phyloP scores from a whole-genome alignment of 2,888 invertebrate genomes.

The Erynnis tages region DNA sequence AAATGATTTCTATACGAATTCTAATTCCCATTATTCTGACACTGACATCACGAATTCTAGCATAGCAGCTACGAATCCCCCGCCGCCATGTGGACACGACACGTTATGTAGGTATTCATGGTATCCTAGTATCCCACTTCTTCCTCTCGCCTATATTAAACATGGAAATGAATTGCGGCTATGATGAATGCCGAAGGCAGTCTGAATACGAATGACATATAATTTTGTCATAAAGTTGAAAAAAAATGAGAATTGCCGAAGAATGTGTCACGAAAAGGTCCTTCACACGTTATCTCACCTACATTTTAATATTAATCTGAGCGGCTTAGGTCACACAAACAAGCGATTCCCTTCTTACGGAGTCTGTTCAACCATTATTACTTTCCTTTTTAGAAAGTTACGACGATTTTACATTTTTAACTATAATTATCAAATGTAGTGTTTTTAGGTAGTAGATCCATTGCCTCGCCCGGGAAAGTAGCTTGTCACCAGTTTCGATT shows the following conservation, averaged over 20 bases:
- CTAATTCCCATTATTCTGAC: no score
- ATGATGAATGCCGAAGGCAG: conserved; percentile 63
- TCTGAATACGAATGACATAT: conserved; percentile 61
- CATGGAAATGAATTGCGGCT: conserved; percentile 71
- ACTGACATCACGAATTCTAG: no score
- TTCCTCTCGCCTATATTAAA: conserved; percentile 48
- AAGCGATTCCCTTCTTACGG: conserved; percentile 10
- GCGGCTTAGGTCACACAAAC: conserved; percentile 1
- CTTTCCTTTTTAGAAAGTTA: conserved; percentile 8
- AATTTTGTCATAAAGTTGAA: conserved; percentile 44
- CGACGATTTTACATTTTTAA: no score
- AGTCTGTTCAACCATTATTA: not conserved
- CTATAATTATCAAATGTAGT: no score
- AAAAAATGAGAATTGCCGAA: conserved; percentile 51
- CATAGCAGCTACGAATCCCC: conserved; percentile 29
- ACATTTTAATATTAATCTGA: conserved; percentile 15
- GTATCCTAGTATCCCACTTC: conserved; percentile 42
- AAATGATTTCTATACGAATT: no score
- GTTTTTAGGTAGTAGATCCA: no score
- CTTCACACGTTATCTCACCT: conserved; percentile 20
- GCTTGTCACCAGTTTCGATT: no score
- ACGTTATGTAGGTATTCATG: conserved; percentile 34
- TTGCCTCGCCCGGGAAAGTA: no score
- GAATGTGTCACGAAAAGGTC: conserved; percentile 48
- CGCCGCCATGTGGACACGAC: conserved; percentile 23